phyloP scores from a whole-genome alignment of 2,797 vertebrate species.

The Sternotherus odoratus region DNA sequence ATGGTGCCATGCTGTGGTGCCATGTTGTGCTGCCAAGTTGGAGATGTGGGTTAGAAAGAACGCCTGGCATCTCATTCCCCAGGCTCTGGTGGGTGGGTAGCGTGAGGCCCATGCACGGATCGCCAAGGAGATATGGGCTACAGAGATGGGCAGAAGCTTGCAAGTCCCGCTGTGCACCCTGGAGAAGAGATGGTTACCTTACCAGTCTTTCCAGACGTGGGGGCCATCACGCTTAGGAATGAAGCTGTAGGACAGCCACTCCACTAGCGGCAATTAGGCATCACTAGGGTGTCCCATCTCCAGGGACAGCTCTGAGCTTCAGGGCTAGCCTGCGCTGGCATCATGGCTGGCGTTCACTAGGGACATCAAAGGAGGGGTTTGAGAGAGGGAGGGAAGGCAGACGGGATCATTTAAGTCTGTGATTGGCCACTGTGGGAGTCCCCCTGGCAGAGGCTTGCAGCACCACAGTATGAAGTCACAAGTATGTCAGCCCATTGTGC shows the following conservation, averaged over 20 bases:
- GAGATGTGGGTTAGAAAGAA: conserved; percentile 80
- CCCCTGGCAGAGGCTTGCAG: not conserved
- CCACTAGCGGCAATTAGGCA: conserved; percentile 77
- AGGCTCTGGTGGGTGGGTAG: conserved; percentile 77
- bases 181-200: conserved; percentile 77
- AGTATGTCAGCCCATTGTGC: not conserved
- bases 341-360: conserved; percentile 78
- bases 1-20: conserved; percentile 76
- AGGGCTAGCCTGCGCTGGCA: conserved; percentile 77
- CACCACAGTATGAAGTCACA: not conserved
- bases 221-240: conserved; percentile 78
- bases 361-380: conserved; percentile 80
- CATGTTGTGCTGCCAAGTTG: conserved; percentile 77
- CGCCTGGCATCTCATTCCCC: conserved; percentile 73
- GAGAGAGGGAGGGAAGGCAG: conserved; percentile 69
- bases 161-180: conserved; percentile 73
- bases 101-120: conserved; percentile 80
- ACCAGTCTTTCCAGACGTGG: conserved; percentile 77
- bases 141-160: conserved; percentile 77
- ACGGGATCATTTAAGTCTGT: conserved; percentile 59
- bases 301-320: conserved; percentile 78
- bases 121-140: conserved; percentile 74
- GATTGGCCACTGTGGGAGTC: not conserved
- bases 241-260: conserved; percentile 75
- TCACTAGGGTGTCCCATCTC: conserved; percentile 71